These are phyloP conservation scores for Euclidia mi DNA, from an alignment of 2,888 invertebrate species.

Conservation along the genomic window DNA sequence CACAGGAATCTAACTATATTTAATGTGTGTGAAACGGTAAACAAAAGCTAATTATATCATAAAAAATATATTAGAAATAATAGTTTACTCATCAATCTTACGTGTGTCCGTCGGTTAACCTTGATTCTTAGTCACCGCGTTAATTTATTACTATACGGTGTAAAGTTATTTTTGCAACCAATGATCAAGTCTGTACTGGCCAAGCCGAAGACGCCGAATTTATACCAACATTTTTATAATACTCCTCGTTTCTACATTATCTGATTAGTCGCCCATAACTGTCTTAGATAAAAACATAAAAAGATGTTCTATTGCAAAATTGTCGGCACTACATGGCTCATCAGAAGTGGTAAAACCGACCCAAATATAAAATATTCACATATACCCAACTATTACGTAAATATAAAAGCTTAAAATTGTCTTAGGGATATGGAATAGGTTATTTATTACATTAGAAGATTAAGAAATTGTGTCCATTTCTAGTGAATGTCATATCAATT, in stretches of 20 bases:
- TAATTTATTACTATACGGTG: no score
- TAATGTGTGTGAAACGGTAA: no score
- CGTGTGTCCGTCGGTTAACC: no score
- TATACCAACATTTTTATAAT: not conserved
- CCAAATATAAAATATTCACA: constrained; percentile 36
- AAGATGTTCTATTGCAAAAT: constrained; percentile 13
- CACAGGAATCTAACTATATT: no score
- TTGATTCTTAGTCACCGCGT: no score
- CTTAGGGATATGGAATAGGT: constrained; percentile 10
- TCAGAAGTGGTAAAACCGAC: constrained; percentile 28
- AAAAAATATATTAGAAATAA: no score
- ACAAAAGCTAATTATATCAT: no score
- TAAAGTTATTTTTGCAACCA: no score
- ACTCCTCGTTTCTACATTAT: constrained; percentile 1
- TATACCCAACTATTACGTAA: constrained; percentile 9
- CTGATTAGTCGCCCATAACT: constrained; percentile 7
- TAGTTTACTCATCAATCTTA: no score
- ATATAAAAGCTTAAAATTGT: constrained; percentile 14
- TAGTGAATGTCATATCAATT: constrained; percentile 36
- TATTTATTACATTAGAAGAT: constrained; percentile 26
- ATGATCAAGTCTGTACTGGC: no score
- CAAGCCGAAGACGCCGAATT: no score
- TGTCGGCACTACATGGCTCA: constrained; percentile 20
- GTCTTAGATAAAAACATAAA: constrained; percentile 25
- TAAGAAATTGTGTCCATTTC: constrained; percentile 38